Conservation (phyloP, 1,140 invertebrate genomes). For the Ceratina australensis region DNA sequence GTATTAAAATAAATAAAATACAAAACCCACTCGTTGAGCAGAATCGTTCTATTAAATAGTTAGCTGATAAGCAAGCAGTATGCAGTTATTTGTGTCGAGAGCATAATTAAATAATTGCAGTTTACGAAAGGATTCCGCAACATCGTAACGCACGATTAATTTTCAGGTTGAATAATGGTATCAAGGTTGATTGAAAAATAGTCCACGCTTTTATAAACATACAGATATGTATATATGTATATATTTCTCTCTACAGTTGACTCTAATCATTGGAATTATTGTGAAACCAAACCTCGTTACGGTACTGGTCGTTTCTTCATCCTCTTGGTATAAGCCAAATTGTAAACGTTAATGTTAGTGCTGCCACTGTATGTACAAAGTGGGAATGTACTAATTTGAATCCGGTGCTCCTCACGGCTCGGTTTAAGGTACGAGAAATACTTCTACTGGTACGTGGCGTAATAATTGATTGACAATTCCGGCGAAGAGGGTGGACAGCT, state of each 20-base stretch:
- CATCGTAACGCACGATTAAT: neutral
- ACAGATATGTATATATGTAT: conserved; percentile 16
- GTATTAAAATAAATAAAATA: neutral
- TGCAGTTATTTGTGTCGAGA: neutral
- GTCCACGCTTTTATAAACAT: conserved; percentile 13
- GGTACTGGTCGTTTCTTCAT: neutral
- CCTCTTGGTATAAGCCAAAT: neutral
- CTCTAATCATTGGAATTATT: neutral
- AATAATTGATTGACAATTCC: conserved; percentile 85
- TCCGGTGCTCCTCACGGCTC: neutral
- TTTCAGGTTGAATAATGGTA: neutral
- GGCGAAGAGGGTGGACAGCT: conserved; percentile 83
- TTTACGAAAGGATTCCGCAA: neutral
- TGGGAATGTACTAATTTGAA: neutral
- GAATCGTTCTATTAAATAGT: neutral
- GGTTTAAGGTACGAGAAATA: conserved; percentile 81
- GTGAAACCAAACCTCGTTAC: neutral
- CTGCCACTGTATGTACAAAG: neutral
- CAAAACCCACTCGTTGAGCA: neutral
- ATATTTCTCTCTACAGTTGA: neutral
- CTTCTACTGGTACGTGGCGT: conserved; percentile 82
- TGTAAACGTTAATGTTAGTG: neutral
- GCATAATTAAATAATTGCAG: neutral
- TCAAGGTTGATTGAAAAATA: neutral
- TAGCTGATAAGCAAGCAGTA: too few relatives aligned